Percentiles rank a stretch among this genome's conserved stretches.
phyloP scores from a whole-genome alignment of 2,797 vertebrate genomes.

The Poecilia gillii region DNA sequence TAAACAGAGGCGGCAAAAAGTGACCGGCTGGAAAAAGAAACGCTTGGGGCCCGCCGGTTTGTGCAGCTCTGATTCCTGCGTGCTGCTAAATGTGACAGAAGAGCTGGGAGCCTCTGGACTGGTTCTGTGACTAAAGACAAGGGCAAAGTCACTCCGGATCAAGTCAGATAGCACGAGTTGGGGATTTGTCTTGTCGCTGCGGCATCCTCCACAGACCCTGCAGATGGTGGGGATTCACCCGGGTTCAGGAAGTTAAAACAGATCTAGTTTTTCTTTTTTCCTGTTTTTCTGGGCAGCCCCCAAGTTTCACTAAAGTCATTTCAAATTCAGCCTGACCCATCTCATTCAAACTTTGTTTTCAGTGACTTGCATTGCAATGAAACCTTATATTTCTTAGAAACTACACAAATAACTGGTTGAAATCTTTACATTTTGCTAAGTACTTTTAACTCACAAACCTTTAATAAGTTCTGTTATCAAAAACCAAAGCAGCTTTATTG shows the following conservation, averaged over 20 bases:
- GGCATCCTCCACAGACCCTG: neutral
- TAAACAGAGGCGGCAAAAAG: constrained; percentile 13
- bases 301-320: neutral
- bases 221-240: constrained; percentile 18
- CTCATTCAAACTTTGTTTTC: neutral
- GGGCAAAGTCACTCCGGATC: constrained; percentile 38
- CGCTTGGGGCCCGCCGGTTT: constrained; percentile 12
- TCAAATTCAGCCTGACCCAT: neutral
- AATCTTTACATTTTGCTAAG: neutral
- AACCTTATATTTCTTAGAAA: neutral
- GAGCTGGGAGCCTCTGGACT: constrained; percentile 19
- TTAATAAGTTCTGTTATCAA: neutral
- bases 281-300: neutral
- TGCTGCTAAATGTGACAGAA: constrained; percentile 35
- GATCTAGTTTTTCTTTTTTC: neutral
- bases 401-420: neutral
- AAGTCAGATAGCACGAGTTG: constrained; percentile 33
- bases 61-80: constrained; percentile 27
- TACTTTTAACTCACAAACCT: neutral
- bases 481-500: neutral
- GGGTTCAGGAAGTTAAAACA: constrained; percentile 1
- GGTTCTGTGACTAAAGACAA: constrained; percentile 26
- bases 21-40: constrained; percentile 18
- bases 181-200: constrained; percentile 9
- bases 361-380: neutral